Conservation (phyloP, 2,888 invertebrate species). For the Tinea trinotella region DNA sequence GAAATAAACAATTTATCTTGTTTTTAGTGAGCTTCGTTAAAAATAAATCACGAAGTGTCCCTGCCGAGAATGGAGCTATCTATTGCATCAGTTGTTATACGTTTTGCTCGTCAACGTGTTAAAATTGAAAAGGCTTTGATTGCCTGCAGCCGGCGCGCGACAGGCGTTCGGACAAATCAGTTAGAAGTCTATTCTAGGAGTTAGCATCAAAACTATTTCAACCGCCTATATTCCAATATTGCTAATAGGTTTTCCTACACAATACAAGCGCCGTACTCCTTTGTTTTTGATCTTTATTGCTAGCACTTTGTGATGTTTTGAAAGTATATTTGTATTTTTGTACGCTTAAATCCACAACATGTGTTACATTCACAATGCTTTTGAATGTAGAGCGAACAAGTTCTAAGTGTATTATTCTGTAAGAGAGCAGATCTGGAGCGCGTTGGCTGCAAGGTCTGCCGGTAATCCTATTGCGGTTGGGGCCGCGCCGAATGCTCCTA, state of each 20-base stretch:
- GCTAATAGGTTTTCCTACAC: neutral
- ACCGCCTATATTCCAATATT: neutral
- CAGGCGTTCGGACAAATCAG: slow-evolving; percentile 34
- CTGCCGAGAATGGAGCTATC: slow-evolving; percentile 30
- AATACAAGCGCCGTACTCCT: neutral
- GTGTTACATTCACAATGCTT: neutral
- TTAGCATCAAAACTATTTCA: neutral
- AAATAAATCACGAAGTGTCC: slow-evolving; percentile 12
- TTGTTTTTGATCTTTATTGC: neutral
- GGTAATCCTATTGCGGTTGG: slow-evolving; percentile 61
- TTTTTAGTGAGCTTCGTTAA: slow-evolving; percentile 5
- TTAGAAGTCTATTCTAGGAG: slow-evolving; percentile 27
- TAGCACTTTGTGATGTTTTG: neutral
- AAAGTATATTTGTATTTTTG: neutral
- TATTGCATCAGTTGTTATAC: slow-evolving; percentile 43
- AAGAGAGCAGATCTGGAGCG: slow-evolving; percentile 26
- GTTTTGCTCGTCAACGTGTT: slow-evolving; percentile 40
- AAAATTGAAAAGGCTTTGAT: slow-evolving; percentile 57
- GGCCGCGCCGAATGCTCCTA: slow-evolving; percentile 44
- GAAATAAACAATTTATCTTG: neutral
- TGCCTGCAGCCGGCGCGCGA: slow-evolving; percentile 39
- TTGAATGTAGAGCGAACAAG: slow-evolving; percentile 2
- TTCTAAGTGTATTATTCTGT: slow-evolving; percentile 18
- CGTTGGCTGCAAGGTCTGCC: slow-evolving; percentile 47
- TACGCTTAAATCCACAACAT: slow-evolving; percentile 1